Base-by-base conservation (phyloP, 2,113 vertebrate genomes). In the Eolophus roseicapilla region DNA sequence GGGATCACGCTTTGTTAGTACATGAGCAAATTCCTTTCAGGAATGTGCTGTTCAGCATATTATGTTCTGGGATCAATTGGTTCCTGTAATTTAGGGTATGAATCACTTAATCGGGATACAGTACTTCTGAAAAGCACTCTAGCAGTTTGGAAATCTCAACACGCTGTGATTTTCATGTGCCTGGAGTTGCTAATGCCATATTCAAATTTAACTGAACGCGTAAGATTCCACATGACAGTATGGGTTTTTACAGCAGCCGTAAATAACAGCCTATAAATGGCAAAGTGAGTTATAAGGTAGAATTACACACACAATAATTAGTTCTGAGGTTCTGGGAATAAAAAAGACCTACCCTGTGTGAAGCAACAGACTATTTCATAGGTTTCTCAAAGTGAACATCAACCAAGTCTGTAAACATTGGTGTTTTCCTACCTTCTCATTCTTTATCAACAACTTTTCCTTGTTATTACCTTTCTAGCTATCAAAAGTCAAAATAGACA, bases 1-100 rank as follows among this genome's bases (percentile, higher is more conserved):
- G 77, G 41, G 31, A 76, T 87, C 60, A 33, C 84, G 64, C 20
- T 86, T 79, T 90, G 44, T 85, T 88, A 59, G 63, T 59, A 86
- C 46, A 70, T 95, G 96, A 96, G 91, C 67, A 86, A 77, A 96
- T 95, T 96, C 82, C 88, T 96, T 95, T 53, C 68, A 84, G 81
- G 86, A 94, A 94, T 77, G 44, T 90, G 60, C n/a, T 85, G 50
- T 74, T 93, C 77, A 90, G 63, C 46, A 70, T 82, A 70, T 78
- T 92, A 41, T 79, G 74, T 47, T 35, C 52, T 49, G 44, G 82
- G 74, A 97, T 95, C 93, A 88, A 92, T 69, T 78, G 33, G 75
- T 76, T 95, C 63, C n/a, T 96, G 70, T 87, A 79, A 97, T 94
- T 46, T 50, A 84, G 43, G 20, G 44, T 28, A 84, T 90, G 93